Base-by-base conservation (phyloP, 2,888 invertebrate species). In the Melieria crassipennis region DNA sequence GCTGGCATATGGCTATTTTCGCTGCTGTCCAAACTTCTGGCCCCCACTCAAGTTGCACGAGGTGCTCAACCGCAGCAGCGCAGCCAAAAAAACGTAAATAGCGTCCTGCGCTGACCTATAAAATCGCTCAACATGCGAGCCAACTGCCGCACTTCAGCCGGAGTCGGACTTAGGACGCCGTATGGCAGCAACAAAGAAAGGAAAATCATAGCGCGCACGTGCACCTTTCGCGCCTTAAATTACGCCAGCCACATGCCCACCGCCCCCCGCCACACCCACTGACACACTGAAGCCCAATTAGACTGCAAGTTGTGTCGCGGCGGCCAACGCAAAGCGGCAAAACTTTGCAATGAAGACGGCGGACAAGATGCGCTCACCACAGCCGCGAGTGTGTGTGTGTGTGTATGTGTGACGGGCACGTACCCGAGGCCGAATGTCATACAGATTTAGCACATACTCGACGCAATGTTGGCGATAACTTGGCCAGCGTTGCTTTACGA, bases 281-380 rank as follows among this genome's bases (percentile, higher is more conserved):
- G 81, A 82, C 83, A 83, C 76, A 82, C 80, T 80, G 77, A 82
- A 78, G 76, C 78, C 82, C 78, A 82, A 83, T 82, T 82, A 83
- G 80, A 78, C 78, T 78, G 77, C 75, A 78, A 71, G 74, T 73
- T 70, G 75, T 69, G 73, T 71, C 65, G 30, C 30, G 30, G 30
- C 30, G 66, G 62, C 52, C 60, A 46, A 67, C 69, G 65, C 50
- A 52, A 52, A 13, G 30, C 30, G 30, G 30, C 30, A 3, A 30
- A 57, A 57, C 1, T 57, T 57, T 57, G 16, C n/a, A 57, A 5
- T 57, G 30, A 57, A 57, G 57, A 16, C 30, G 57, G 30, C 57
- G 16, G 5, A 16, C n/a, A 57, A 7, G n/a, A 52, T 7, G 52
- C 52, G 11, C 3, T 30, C 30, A 30, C 30, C 30, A 30, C 30